Evolutionary conservation across 2,797 vertebrate species (phyloP).

Genomic region (Pogoniulus pusillus): DNA sequence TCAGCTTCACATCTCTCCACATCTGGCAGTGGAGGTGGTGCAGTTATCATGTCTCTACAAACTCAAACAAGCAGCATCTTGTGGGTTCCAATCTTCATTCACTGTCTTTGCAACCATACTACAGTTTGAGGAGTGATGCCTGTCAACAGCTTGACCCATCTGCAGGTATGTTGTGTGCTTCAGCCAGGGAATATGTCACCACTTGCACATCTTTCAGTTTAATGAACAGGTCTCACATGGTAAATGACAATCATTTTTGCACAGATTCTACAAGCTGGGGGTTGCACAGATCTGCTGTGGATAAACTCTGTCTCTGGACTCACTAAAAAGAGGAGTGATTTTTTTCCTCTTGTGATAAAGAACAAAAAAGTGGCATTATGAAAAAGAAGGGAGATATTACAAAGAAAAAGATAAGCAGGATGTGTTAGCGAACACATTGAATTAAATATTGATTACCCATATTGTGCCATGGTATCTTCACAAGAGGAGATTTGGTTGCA

Average conservation of each 20-base stretch:
- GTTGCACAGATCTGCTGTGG: neutral
- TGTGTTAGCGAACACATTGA: neutral
- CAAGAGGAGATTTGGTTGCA: neutral
- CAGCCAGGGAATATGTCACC: neutral
- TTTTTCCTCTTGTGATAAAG: neutral
- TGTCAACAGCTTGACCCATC: neutral
- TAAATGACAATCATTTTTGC: neutral
- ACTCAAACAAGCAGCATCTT: neutral
- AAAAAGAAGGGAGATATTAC: neutral
- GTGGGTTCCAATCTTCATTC: neutral
- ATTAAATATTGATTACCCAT: constrained; percentile 4
- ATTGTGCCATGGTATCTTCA: neutral
- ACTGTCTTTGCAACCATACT: neutral
- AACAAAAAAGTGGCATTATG: neutral
- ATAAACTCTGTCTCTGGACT: neutral
- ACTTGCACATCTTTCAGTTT: neutral
- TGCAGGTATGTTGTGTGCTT: rapidly evolving
- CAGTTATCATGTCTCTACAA: neutral
- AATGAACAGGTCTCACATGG: neutral
- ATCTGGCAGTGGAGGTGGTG: neutral
- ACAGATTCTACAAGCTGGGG: neutral
- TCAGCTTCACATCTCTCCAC: neutral
- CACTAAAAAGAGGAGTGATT: neutral
- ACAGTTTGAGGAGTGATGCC: rapidly evolving
- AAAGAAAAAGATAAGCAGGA: neutral